These are phyloP conservation scores for Cerastoderma edule DNA, from an alignment of 2,888 invertebrate genomes.

Conservation along the genomic window DNA sequence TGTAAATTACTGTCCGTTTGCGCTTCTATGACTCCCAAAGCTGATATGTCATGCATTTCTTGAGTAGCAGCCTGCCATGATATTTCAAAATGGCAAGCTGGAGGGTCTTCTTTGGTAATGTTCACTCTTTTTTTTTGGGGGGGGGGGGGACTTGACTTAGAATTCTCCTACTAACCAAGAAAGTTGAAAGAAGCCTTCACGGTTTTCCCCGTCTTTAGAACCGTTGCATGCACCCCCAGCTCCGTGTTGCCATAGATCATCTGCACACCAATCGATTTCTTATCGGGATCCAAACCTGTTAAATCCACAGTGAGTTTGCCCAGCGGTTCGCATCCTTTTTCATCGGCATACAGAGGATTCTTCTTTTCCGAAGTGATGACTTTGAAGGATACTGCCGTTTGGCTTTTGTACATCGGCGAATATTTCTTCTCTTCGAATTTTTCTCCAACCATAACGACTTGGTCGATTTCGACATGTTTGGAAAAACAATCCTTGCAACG, in stretches of 20 bases:
- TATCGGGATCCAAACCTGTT: neutral
- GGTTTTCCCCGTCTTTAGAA: neutral
- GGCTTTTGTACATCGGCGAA: neutral
- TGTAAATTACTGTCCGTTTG: too few relatives aligned
- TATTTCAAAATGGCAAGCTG: too few relatives aligned
- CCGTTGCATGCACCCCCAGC: neutral
- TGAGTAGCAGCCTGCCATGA: too few relatives aligned
- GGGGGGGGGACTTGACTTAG: too few relatives aligned
- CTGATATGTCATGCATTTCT: too few relatives aligned
- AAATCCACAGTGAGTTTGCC: neutral
- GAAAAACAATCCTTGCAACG: neutral
- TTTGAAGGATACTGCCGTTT: neutral
- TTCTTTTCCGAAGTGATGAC: neutral
- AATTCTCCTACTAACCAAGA: too few relatives aligned
- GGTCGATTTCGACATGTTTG: constrained; percentile 6
- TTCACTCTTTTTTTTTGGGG: too few relatives aligned
- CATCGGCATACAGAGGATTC: neutral
- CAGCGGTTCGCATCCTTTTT: neutral
- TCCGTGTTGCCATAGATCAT: constrained; percentile 10
- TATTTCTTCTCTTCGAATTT: neutral
- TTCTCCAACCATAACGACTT: neutral
- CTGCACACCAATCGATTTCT: neutral
- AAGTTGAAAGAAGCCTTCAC: constrained; percentile 11
- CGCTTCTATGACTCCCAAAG: too few relatives aligned
- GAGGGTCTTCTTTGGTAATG: too few relatives aligned